These are phyloP conservation scores for Amblyjoppa fuscipennis DNA, from an alignment of 2,888 invertebrate genomes.

Conservation along the genomic window DNA sequence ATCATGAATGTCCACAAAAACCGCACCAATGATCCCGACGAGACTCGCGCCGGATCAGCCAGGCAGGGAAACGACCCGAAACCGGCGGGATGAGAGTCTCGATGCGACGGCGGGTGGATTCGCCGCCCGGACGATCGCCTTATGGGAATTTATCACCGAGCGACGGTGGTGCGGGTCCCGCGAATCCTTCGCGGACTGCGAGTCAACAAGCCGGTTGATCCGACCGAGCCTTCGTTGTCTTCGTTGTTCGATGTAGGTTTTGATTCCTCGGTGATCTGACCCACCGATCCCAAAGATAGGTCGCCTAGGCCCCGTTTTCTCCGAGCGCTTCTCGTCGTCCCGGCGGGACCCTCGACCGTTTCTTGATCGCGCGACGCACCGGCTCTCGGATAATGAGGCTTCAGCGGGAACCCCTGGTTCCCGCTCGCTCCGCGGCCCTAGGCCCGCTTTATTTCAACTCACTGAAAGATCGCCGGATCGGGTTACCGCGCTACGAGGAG, in stretches of 20 bases:
- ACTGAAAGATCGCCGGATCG: conserved; percentile 70
- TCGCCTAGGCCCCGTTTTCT: background rate
- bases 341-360: too few relatives aligned
- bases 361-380: background rate
- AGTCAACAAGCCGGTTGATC: too few relatives aligned
- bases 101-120: conserved; percentile 39
- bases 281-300: background rate
- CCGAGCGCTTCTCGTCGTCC: too few relatives aligned
- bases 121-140: background rate
- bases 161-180: background rate
- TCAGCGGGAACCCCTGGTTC: background rate
- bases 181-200: background rate
- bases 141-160: background rate
- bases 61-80: background rate
- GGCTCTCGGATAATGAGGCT: background rate
- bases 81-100: background rate
- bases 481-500: conserved; percentile 63
- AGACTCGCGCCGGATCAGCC: background rate
- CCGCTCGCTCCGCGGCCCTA: conserved; percentile 11
- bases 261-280: background rate
- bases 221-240: background rate
- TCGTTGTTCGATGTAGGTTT: background rate
- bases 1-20: conserved; percentile 57
- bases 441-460: conserved; percentile 66
- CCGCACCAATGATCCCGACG: background rate